Evolutionary conservation across 2,113 vertebrate genomes (phyloP), one percentile per base, ranked within the genome.

Genomic region (Calidris pugnax): DNA sequence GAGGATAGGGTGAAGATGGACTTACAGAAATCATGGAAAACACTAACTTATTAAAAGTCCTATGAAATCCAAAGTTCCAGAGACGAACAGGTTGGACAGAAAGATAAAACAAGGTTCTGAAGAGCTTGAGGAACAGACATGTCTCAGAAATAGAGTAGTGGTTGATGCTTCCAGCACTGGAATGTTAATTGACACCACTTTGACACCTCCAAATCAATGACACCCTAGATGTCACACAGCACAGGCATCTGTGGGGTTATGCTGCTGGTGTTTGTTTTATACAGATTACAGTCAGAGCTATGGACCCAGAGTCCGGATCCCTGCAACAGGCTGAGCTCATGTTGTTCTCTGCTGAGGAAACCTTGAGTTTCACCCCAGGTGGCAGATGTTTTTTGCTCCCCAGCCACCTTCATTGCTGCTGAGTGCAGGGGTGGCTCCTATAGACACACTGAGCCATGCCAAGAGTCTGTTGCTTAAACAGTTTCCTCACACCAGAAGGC

Each of bases 401-500:
- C 64, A 72, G 57, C 21, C 41, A 62, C 47, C 39, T 64, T 47
- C 59, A 14, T 7, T 6, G 26, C 67, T 86, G 59, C 62, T 0
- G 21, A 74, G 37, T 12, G 32, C 83, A 73, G 63, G 50, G 80
- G 72, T 48, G 63, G 83, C 63, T 95, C 90, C 59, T 45, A 11
- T 9, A 74, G 86, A 68, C 71, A 48, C 45, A 12, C 2, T 45
- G 62, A 91, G 18, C 55, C 81, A 83, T 80, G 93, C 85, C 93
- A 93, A 90, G 63, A 87, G 37, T 77, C 90, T 96, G 95, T 60
- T 94, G 90, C 82, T 93, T 82, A 62, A 95, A 95, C 92, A 86
- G 87, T 90, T 96, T 85, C 92, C 78, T 97, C 79, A 59, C 92
- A 94, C 75, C 93, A 96, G 92, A 95, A 95, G 95, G 95, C 95